Base-by-base conservation (phyloP, 2,888 invertebrate genomes). In the Baronia brevicornis region DNA sequence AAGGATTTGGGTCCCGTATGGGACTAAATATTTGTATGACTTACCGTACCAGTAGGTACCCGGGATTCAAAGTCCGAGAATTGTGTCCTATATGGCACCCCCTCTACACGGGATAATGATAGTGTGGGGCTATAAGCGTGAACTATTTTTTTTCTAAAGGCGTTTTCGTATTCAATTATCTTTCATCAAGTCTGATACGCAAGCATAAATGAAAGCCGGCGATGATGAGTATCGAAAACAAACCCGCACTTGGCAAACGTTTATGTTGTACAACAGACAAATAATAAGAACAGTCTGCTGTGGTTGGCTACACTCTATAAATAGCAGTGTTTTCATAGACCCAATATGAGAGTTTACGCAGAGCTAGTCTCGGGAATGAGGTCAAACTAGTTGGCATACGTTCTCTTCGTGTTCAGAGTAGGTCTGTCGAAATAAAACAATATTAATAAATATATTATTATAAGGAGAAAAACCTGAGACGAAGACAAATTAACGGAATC, bases 271-370 rank as follows among this genome's bases (percentile, higher is more conserved):
- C 72, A 63, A 68, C 72, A 75, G 75, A 75, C 68, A 74, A 71
- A 74, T 71, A 73, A 68, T 70, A 65, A 62, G 55, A 67, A 64
- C 62, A 59, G 65, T 68, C 63, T 65, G 66, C 40, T 41, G 41
- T 50, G 48, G 60, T 59, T 65, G 60, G 46, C 54, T 67, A 66
- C 57, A 51, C 50, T 59, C 70, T 78, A 68, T 73, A 79, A 78
- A 79, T 80, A 82, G 69, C 45, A 57, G 55, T 77, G 75, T 78
- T 75, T 78, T 77, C 72, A 74, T 78, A 74, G 70, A 64, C 58
- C 62, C 71, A 68, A 79, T 77, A 74, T 71, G 71, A 69, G 69
- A 77, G 71, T 75, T 73, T 74, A 78, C 73, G 64, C 73, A 74
- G 74, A 67, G 68, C 70, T 69, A 69, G 70, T 69, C 63, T 53